Conservation (phyloP, 2,113 vertebrate genomes). For the Alligator sinensis region DNA sequence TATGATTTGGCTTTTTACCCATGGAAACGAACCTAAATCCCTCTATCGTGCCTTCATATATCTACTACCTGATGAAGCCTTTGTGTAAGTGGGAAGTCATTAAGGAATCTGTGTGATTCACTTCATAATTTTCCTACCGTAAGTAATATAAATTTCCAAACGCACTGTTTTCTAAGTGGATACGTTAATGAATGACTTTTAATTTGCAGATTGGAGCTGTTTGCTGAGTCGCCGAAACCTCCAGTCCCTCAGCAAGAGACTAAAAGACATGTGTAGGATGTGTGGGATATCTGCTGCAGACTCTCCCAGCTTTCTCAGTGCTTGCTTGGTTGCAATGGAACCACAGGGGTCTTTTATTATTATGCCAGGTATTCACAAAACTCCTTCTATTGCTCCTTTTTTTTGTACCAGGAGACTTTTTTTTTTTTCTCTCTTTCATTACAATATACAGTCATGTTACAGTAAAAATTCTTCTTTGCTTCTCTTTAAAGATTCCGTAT, state of each 20-base stretch:
- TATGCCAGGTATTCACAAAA: conserved; percentile 90
- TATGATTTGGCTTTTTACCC: not conserved
- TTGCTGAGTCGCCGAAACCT: conserved; percentile 95
- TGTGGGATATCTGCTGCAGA: conserved; percentile 96
- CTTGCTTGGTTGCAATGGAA: conserved; percentile 97
- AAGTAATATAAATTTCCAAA: not conserved
- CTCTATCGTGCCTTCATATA: not conserved
- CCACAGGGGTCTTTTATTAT: conserved; percentile 97
- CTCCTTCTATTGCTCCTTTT: not conserved
- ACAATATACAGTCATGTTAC: fast-evolving
- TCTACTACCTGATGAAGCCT: not conserved
- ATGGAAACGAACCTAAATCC: not conserved
- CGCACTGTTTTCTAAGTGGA: not conserved
- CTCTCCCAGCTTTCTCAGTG: conserved; percentile 96
- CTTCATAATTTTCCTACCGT: fast-evolving
- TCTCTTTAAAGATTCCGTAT: conserved; percentile 88
- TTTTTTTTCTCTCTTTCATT: not conserved
- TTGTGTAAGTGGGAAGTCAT: not conserved
- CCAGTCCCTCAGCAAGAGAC: conserved; percentile 93
- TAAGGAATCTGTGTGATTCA: too few species aligned
- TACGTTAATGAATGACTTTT: not conserved
- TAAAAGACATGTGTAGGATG: conserved; percentile 98
- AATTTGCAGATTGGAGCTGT: conserved; percentile 93
- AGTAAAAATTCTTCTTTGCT: not conserved
- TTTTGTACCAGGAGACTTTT: not conserved